Base-by-base conservation (phyloP, 2,113 vertebrate species). In the Lophotis ruficrista region DNA sequence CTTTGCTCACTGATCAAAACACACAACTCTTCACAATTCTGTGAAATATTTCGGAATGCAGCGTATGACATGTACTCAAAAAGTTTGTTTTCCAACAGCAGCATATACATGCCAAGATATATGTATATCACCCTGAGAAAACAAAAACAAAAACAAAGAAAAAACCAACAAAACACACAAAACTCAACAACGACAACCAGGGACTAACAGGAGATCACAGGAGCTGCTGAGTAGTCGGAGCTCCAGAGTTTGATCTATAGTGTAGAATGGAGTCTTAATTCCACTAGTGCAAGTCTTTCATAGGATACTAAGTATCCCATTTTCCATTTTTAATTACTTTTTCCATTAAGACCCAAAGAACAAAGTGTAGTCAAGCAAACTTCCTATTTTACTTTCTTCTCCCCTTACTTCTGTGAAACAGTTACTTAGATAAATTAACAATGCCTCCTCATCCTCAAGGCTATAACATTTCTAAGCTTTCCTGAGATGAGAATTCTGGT, bases 21-120 rank as follows among this genome's bases (percentile, higher is more conserved):
- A 81, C 13, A 69, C 20, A 81, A 70, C 43, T 57, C 27, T 30
- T 22, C 24, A 28, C 19, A 41, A 28, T 22, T 56, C 56, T 21
- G 31, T 43, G 20, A 45, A 51, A 56, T 47, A 15, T 69, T 86
- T 58, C 11, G 1, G 22, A 62, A 51, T 23, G 19, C 35, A 81
- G 21, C 21, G 14, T 3, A 1, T 11, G 50, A 60, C 38, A 45
- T 2, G 20, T 0, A 13, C 7, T 18, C 43, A 20, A 14, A 24
- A 30, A 38, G 8, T 1, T 31, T 20, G 9, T 3, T 85, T 58
- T 70, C 27, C 53, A 77, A 31, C 0, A 58, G 43, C 23, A 78
- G 12, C 3, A 53, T 2, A 9, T 7, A 14, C 4, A 1, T 23
- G 47, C 8, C 30, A 61, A 78, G 48, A 77, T 28, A 48, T 2